phyloP scores from a whole-genome alignment of 2,113 vertebrate species.

The Embiotoca jacksoni region DNA sequence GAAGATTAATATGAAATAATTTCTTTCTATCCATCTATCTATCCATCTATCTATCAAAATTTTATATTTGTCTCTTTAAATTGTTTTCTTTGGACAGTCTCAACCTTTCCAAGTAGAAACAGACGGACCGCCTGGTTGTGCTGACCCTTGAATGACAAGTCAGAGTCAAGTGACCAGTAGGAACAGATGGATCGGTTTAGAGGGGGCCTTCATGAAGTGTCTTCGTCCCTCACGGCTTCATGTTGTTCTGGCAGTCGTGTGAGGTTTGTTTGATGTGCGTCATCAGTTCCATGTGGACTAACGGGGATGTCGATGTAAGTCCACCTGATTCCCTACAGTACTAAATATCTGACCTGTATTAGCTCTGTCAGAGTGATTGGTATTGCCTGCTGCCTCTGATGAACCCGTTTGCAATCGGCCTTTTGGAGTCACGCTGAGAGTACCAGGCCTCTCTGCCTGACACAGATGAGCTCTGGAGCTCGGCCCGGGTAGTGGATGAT shows the following conservation, averaged over 20 bases:
- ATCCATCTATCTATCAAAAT: neutral
- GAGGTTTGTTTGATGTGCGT: constrained; percentile 51
- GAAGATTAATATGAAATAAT: too few species aligned
- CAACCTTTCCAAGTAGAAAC: constrained; percentile 57
- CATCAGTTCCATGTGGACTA: constrained; percentile 28
- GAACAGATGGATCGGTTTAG: constrained; percentile 80
- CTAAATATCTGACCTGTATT: constrained; percentile 50
- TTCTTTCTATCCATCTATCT: neutral
- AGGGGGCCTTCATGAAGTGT: constrained; percentile 61
- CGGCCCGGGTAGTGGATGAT: constrained; percentile 65
- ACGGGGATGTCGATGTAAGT: constrained; percentile 18
- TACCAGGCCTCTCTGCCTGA: constrained; percentile 68
- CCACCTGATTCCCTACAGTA: constrained; percentile 34
- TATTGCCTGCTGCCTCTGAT: constrained; percentile 57
- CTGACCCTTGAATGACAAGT: constrained; percentile 64
- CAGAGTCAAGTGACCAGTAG: constrained; percentile 71
- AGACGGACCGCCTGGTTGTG: constrained; percentile 64
- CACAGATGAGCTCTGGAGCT: constrained; percentile 75
- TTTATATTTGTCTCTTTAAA: too few species aligned
- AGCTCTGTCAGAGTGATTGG: constrained; percentile 68
- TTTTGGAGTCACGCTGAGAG: constrained; percentile 73
- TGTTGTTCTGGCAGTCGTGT: constrained; percentile 26
- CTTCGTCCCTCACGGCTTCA: constrained; percentile 32
- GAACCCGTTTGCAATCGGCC: constrained; percentile 54
- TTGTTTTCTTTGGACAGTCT: constrained; percentile 27